Evolutionary conservation across 2,888 invertebrate species (phyloP).

Genomic region (Amphipyra tragopoginis): DNA sequence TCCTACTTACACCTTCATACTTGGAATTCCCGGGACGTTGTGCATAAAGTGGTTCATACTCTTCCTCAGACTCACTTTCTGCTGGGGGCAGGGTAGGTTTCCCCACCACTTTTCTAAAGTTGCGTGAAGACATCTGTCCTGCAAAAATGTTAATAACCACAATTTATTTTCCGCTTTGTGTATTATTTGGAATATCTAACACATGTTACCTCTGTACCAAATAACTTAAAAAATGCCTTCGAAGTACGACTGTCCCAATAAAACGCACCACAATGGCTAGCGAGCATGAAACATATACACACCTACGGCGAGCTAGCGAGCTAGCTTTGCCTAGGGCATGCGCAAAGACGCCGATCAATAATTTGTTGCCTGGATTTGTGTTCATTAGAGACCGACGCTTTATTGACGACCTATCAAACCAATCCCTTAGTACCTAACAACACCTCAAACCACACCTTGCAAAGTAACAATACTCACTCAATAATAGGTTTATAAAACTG

Average conservation of each 20-base stretch:
- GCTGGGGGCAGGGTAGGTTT: conserved; percentile 56
- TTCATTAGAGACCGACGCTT: neutral
- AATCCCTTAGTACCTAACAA: too few species aligned
- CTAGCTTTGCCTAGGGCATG: conserved; percentile 27
- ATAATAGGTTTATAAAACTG: too few species aligned
- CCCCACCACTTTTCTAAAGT: conserved; percentile 62
- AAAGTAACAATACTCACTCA: too few species aligned
- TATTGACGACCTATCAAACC: conserved; percentile 16
- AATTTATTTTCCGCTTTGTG: too few species aligned
- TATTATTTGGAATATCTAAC: too few species aligned
- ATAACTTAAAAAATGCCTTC: neutral
- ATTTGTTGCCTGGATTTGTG: conserved; percentile 33
- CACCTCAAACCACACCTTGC: too few species aligned
- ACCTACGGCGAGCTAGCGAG: too few species aligned
- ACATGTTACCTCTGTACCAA: neutral
- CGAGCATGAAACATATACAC: too few species aligned
- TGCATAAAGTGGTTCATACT: conserved; percentile 66
- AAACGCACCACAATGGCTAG: neutral
- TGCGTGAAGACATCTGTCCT: conserved; percentile 56
- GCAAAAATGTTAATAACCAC: neutral
- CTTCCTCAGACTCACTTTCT: conserved; percentile 68
- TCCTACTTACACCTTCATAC: conserved; percentile 48
- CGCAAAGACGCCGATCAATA: conserved; percentile 35
- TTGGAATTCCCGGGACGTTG: conserved; percentile 31
- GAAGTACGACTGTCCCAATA: neutral